A percentile compares a stretch with the other conserved stretches of the same genome.
These are phyloP conservation scores for Eulemur rufifrons DNA, from an alignment of 2,113 vertebrate genomes.

Conservation along the genomic window DNA sequence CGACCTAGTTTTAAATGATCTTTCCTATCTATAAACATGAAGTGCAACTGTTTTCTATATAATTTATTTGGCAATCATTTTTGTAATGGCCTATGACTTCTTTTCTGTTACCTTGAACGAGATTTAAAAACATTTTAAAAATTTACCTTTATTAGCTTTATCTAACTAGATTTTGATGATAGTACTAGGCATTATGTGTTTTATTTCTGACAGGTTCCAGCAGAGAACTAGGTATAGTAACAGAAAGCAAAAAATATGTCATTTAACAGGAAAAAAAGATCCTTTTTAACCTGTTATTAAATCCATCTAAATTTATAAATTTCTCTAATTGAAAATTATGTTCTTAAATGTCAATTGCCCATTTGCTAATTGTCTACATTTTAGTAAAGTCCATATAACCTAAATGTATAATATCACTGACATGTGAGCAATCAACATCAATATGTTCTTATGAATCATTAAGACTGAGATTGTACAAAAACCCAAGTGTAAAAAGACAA, in stretches of 20 bases:
- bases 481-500: neutral
- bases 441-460: neutral
- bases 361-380: neutral
- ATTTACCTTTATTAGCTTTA: conserved; percentile 25
- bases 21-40: neutral
- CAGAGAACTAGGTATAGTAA: neutral
- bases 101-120: neutral
- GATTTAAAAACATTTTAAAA: neutral
- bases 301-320: neutral
- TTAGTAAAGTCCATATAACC: conserved; percentile 30
- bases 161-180: conserved; percentile 20
- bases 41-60: neutral
- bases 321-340: neutral
- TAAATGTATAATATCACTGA: neutral
- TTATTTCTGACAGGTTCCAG: conserved; percentile 37
- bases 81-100: neutral
- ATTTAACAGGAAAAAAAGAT: neutral
- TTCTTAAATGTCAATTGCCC: neutral
- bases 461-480: neutral
- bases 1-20: neutral
- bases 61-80: neutral
- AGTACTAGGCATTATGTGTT: neutral
- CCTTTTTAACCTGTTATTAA: neutral
- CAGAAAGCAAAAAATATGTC: neutral
- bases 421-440: neutral